These are phyloP conservation scores for Chalcis sispes DNA, from an alignment of 2,888 invertebrate genomes.

Conservation along the genomic window DNA sequence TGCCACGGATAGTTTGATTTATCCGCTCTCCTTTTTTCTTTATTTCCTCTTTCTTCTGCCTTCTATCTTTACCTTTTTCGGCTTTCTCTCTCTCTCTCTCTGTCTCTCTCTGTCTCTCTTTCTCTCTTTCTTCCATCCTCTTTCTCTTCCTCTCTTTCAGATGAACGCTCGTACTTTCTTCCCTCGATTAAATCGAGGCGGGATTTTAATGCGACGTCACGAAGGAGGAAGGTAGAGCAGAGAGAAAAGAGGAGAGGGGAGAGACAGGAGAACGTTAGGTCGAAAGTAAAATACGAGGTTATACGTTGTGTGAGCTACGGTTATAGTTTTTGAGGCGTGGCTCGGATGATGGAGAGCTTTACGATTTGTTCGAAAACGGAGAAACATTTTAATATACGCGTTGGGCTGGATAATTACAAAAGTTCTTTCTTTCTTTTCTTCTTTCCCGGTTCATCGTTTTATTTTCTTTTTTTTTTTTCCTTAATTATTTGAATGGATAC, in stretches of 20 bases:
- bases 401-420: neutral
- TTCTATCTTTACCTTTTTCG: neutral
- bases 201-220: constrained; percentile 37
- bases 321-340: constrained; percentile 38
- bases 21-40: constrained; percentile 46
- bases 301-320: constrained; percentile 7
- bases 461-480: neutral
- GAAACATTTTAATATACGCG: neutral
- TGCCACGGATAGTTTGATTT: constrained; percentile 45
- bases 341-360: constrained; percentile 20
- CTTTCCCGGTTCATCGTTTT: neutral
- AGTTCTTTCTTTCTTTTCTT: neutral
- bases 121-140: neutral
- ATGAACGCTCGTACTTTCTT: neutral
- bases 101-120: neutral
- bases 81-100: neutral
- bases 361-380: neutral
- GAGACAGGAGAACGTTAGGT: neutral
- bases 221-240: neutral
- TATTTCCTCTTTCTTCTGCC: constrained; percentile 26
- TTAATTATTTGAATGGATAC: neutral
- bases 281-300: constrained; percentile 22
- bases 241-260: neutral
- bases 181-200: constrained; percentile 45
- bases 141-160: too few species aligned